Base-by-base conservation (phyloP, 2,797 vertebrate species). In the Fistularia tabacaria region DNA sequence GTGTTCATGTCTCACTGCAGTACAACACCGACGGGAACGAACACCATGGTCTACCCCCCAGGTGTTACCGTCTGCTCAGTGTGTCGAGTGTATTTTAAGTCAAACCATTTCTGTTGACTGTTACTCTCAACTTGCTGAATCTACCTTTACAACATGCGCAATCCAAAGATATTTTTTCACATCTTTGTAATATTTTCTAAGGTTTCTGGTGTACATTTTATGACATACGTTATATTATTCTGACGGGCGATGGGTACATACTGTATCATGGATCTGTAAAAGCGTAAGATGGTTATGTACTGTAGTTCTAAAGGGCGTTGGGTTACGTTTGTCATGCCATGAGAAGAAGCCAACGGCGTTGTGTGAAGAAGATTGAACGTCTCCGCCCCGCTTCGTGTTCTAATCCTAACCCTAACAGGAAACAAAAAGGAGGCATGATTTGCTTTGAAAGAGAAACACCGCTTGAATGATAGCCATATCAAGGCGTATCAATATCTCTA, bases 161-260 rank as follows among this genome's bases (percentile, higher is more conserved):
- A 90, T 92, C 91, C 91, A 92, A 92, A 91, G 90, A 92, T 87
- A 84, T 87, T 90, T 88, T 88, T 86, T 84, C 87, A 86, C 66
- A 76, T 80, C 80, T 88, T 77, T 89, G 82, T 88, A 89, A 76
- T 85, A 71, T 85, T 83, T 82, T 66, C 46, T 72, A 64, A 87
- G 73, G 59, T 85, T 81, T 80, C 77, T 74, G 81, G 73, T 87
- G 83, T 86, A 85, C 60, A 84, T 85, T 82, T 80, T 60, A 78
- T 51, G 56, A 64, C 81, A 65, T 71, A 60, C 59, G 56, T 82
- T 76, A 73, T 79, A 76, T 81, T 79, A 74, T 77, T 72, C 69
- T 64, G 58, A 81, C 73, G 80, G 83, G 82, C 83, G 80, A 85
- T 88, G 82, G 84, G 87, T 90, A 86, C 87, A 88, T 81, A 25